Conservation (phyloP, 2,113 vertebrate genomes). For the Chaenogobius annularis region DNA sequence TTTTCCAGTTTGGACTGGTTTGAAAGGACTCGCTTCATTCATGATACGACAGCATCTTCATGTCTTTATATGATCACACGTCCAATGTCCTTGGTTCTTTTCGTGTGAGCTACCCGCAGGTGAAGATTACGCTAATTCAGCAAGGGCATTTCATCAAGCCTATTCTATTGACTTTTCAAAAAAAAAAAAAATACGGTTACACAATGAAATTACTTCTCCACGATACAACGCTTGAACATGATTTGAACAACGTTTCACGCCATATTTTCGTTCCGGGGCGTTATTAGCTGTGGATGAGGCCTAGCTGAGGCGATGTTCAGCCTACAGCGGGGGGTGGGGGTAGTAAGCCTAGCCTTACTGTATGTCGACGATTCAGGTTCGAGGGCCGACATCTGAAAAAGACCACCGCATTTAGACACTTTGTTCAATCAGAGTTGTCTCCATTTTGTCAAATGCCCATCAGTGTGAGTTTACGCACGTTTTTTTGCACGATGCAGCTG, state of each 20-base stretch:
- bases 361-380: slow-evolving; percentile 67
- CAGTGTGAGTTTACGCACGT: not conserved
- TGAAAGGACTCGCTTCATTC: slow-evolving; percentile 27
- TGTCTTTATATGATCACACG: not conserved
- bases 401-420: slow-evolving; percentile 9
- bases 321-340: slow-evolving; percentile 58
- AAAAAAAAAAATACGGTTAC: not conserved
- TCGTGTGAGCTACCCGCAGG: slow-evolving; percentile 9
- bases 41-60: not conserved
- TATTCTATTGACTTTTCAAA: not conserved
- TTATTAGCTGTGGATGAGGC: slow-evolving; percentile 45
- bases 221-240: not conserved
- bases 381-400: slow-evolving; percentile 51
- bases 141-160: slow-evolving; percentile 47
- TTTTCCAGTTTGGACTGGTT: slow-evolving; percentile 69
- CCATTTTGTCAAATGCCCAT: not conserved
- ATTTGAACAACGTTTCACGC: slow-evolving; percentile 8
- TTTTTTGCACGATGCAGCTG: slow-evolving; percentile 17
- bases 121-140: slow-evolving; percentile 48
- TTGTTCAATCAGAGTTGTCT: too few species aligned
- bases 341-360: slow-evolving; percentile 62
- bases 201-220: not conserved
- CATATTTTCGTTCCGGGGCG: not conserved
- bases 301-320: slow-evolving; percentile 53
- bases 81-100: slow-evolving; percentile 6